Conservation (phyloP, 2,888 invertebrate species). For the Belgica antarctica region DNA sequence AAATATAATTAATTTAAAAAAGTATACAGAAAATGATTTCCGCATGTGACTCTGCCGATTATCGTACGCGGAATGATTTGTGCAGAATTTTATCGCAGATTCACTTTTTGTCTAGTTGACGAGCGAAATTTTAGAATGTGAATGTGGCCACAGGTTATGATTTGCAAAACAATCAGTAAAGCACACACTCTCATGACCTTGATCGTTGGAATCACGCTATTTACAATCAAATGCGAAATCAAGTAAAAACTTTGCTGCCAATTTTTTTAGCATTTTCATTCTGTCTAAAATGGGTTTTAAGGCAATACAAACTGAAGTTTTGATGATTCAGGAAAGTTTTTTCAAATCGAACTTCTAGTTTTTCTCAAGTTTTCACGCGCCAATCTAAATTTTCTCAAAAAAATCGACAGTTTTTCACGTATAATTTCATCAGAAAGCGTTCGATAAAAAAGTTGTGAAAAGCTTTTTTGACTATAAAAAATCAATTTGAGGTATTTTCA, state of each 20-base stretch:
- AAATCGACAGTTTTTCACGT: background rate
- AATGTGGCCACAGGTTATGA: background rate
- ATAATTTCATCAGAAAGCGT: background rate
- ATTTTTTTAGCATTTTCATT: background rate
- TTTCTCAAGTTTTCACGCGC: too few relatives aligned
- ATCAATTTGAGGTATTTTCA: background rate
- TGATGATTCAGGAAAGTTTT: background rate
- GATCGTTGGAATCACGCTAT: slow-evolving; percentile 35
- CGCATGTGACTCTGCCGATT: background rate
- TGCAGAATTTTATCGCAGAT: too few relatives aligned
- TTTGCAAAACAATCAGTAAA: background rate
- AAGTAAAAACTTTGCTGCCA: background rate
- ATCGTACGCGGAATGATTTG: background rate
- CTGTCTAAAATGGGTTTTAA: background rate
- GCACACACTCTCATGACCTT: slow-evolving; percentile 13
- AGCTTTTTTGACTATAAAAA: too few relatives aligned
- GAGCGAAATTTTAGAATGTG: too few relatives aligned
- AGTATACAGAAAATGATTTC: background rate
- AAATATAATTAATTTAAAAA: background rate
- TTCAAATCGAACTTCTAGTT: background rate
- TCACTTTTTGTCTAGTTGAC: too few relatives aligned
- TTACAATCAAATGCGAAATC: background rate
- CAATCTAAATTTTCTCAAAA: too few relatives aligned
- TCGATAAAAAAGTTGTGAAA: background rate
- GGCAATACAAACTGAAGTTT: too few relatives aligned